Evolutionary conservation across 2,113 vertebrate genomes (phyloP).

Genomic region (Cryptoleucopteryx plumbea): DNA sequence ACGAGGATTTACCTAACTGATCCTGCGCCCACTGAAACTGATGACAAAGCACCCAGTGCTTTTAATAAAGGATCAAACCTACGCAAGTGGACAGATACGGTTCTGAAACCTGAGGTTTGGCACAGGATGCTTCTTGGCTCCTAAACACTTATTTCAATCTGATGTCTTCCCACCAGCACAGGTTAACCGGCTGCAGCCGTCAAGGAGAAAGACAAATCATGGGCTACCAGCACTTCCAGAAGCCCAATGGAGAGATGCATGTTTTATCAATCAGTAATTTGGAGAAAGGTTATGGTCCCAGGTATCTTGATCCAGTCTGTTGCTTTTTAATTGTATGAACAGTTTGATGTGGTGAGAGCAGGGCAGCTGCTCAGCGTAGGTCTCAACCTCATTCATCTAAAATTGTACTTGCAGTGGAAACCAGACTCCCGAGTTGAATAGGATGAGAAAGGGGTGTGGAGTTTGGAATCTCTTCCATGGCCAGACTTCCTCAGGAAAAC

Average conservation of each 20-base stretch:
- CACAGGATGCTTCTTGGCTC: background rate
- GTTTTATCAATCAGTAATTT: background rate
- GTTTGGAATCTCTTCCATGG: background rate
- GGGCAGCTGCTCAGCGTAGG: background rate
- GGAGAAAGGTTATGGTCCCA: background rate
- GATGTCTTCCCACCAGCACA: background rate
- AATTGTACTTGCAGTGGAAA: background rate
- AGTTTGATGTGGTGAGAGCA: background rate
- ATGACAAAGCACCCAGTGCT: slow-evolving; percentile 42
- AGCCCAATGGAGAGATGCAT: background rate
- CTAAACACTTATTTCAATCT: background rate
- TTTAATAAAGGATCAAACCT: slow-evolving; percentile 43
- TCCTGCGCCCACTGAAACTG: background rate
- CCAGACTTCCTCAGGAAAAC: slow-evolving; percentile 29
- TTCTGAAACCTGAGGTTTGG: slow-evolving; percentile 9
- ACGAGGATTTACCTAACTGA: background rate
- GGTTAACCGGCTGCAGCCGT: background rate
- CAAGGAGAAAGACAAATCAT: background rate
- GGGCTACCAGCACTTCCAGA: background rate
- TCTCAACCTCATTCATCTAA: background rate
- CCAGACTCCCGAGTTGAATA: background rate
- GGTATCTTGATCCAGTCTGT: background rate
- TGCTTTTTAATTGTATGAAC: background rate
- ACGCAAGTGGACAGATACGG: background rate
- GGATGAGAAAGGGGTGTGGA: background rate